These are phyloP conservation scores for Osedax fenrisi DNA, from an alignment of 2,888 invertebrate species.

Conservation along the genomic window DNA sequence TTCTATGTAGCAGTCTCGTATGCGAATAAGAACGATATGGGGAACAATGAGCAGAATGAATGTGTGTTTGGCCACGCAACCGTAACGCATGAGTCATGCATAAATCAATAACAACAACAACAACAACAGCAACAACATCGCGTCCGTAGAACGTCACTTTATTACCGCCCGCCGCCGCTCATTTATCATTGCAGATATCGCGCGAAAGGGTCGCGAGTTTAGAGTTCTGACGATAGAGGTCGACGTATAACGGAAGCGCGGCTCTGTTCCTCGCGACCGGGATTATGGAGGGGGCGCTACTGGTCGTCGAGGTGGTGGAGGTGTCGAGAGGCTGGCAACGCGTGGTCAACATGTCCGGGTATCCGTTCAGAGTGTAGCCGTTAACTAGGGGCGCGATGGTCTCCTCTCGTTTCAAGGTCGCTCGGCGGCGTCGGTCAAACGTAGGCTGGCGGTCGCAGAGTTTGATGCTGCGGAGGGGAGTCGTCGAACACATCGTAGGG, in stretches of 20 bases:
- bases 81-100: too few species aligned
- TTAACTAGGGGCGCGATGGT: background rate
- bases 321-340: conserved; percentile 5
- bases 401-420: background rate
- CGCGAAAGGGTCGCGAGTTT: conserved; percentile 2
- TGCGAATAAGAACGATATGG: too few species aligned
- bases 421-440: background rate
- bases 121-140: too few species aligned
- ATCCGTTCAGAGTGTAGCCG: conserved; percentile 8
- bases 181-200: conserved; percentile 14
- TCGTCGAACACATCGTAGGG: background rate
- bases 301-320: background rate
- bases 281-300: background rate
- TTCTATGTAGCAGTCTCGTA: too few species aligned
- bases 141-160: too few species aligned
- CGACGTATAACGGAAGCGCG: background rate
- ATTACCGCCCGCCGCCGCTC: background rate
- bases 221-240: conserved; percentile 11
- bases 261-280: too few species aligned
- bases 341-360: conserved; percentile 3
- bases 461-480: background rate
- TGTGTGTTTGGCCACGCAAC: too few species aligned
- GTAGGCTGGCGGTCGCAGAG: background rate
- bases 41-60: too few species aligned
- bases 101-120: too few species aligned